These are phyloP conservation scores for Drosophila sturtevanti DNA, from an alignment of 1,140 invertebrate species.

Conservation along the genomic window DNA sequence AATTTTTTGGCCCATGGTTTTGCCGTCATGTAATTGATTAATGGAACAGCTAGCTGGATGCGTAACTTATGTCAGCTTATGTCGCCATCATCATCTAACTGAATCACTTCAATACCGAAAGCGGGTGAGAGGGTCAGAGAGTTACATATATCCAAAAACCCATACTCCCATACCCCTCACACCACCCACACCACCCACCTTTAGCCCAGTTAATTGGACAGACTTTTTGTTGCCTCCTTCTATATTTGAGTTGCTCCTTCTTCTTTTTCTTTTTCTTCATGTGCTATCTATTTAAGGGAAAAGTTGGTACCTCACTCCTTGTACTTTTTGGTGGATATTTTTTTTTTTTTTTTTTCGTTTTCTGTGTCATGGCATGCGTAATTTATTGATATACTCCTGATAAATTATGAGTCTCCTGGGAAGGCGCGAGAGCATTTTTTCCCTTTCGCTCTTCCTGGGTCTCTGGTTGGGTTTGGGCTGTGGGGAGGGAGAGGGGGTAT, in stretches of 20 bases:
- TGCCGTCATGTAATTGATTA: conserved; percentile 70
- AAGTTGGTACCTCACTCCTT: conserved; percentile 26
- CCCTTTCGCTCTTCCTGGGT: conserved; percentile 13
- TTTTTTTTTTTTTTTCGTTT: no score
- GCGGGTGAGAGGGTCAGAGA: conserved; percentile 12
- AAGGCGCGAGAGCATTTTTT: conserved; percentile 32
- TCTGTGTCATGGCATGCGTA: conserved; percentile 59
- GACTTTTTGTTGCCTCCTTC: conserved; percentile 1
- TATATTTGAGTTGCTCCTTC: no score
- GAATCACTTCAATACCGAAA: background rate
- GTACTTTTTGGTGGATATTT: background rate
- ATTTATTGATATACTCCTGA: conserved; percentile 77
- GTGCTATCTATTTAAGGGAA: conserved; percentile 33
- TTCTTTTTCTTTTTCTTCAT: conserved; percentile 30
- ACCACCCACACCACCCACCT: no score
- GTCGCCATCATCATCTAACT: conserved; percentile 13
- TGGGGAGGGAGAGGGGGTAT: conserved; percentile 25
- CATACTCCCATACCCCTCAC: no score
- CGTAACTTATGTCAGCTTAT: conserved; percentile 61
- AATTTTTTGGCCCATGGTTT: background rate
- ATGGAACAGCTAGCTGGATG: conserved; percentile 58
- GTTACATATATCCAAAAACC: no score
- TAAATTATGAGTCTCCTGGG: conserved; percentile 80
- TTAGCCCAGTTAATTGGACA: conserved; percentile 56
- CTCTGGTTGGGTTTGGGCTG: background rate